Evolutionary conservation across 2,113 vertebrate genomes (phyloP), one percentile per base, ranked within the genome.

Genomic region (Carettochelys insculpta): DNA sequence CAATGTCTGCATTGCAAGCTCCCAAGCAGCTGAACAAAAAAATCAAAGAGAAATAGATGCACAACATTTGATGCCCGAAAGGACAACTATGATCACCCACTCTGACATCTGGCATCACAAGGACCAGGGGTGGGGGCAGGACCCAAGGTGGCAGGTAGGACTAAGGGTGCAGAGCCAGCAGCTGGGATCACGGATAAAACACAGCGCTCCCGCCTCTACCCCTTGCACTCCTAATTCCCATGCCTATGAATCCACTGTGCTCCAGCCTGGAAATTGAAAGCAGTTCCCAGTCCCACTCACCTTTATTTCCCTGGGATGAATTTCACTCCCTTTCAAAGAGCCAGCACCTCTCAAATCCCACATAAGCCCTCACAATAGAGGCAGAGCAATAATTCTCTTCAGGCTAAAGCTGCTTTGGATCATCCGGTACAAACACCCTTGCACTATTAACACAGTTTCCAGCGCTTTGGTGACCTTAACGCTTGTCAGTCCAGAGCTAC

Each of bases 1-100:
- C 1, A 20, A 27, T 0, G 2, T 22, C 56, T 73, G 58, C 8
- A 0, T 1, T 11, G 41, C 16, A 6, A 0, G 14, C 51, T 81
- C 50, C 22, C 61, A 65, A 8, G 20, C 65, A 22, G 9, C 43
- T 77, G 83, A 48, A 38, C 92, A 31, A 31, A 48, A 1, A 8
- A 1, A 5, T 43, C 54, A 73, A 24, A 73, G 77, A 19, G 56
- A 47, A 81, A 87, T 12, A 84, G 45, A 29, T 0, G 14, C 8
- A 10, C 8, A 22, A 29, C 77, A 77, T 52, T 78, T 73, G 73
- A 82, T 17, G 81, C 77, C 51, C 82, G 38, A 7, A 56, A 29
- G 25, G 68, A 16, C 12, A 43, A 29, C 41, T n/a, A 13, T 16
- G 77, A 11, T 45, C 45, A n/a, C 10, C 31, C 50, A 34, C 41